Evolutionary conservation across 2,888 invertebrate species (phyloP), one percentile per base, ranked within the genome.

Genomic region (Pachydiplax longipennis): DNA sequence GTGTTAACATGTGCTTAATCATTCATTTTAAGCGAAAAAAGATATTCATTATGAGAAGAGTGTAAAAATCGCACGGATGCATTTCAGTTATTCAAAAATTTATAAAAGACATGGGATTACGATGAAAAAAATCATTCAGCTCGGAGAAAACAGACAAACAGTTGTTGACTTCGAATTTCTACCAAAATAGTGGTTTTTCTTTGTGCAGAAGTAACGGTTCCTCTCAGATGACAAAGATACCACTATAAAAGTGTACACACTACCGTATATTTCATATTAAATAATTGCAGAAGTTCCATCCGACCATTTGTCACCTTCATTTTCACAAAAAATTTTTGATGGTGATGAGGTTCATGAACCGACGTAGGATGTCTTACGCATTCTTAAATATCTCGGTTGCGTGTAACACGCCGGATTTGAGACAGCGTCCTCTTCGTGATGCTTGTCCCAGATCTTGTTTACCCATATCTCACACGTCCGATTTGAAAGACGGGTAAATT

Each of bases 401-500:
- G 73, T 73, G 73, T 73, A 73, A 31, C 25, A 8, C 73, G 73
- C 73, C 25, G 25, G 73, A 31, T 31, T 73, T 10, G 31, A 31
- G 25, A 73, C 73, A 73, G 18, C 73, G 8, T 25, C 13, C 73
- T 15, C 25, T 31, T 73, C 73, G n/a, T 12, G 73, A 73, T 25
- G 12, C 73, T 73, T 73, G 73, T 73, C 31, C 31, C 73, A 31
- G 25, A 22, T 58, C 87, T 37, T 65, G 65, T 65, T 87, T 65
- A n/a, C 18, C 61, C 87, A 87, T 87, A 87, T 65, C 61, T 87
- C 87, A 87, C 87, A 61, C 87, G 87, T 61, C 87, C 87, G 31
- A 35, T 65, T 87, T 87, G 87, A 87, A 40, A 0, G 87, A 61
- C 87, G 61, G 35, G 61, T 65, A 87, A 87, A 87, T 87, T 65